phyloP scores from a whole-genome alignment of 2,888 invertebrate species.

The Cheilosia scutellata region DNA sequence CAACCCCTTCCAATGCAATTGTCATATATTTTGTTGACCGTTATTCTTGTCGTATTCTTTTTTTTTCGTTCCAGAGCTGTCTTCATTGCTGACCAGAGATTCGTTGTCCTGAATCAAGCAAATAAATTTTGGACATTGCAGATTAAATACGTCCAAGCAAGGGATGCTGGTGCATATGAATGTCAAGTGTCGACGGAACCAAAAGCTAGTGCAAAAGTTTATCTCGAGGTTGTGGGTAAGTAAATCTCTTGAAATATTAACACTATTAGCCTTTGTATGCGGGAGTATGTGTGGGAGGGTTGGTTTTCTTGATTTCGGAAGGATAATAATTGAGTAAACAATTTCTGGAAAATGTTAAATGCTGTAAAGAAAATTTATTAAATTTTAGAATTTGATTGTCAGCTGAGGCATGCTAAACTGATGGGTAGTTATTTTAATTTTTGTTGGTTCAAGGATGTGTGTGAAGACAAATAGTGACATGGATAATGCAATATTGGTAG shows the following conservation, averaged over 20 bases:
- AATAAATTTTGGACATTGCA: constrained; percentile 91
- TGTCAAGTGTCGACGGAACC: constrained; percentile 98
- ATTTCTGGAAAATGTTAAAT: constrained; percentile 39
- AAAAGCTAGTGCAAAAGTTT: constrained; percentile 96
- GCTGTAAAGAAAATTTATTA: constrained; percentile 9
- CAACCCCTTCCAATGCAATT: constrained; percentile 48
- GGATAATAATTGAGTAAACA: constrained; percentile 42
- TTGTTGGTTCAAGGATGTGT: too few relatives aligned
- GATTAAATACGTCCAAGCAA: constrained; percentile 95
- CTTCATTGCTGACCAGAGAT: constrained; percentile 96
- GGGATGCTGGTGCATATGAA: constrained; percentile 96
- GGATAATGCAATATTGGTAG: too few relatives aligned
- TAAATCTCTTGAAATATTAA: constrained; percentile 77
- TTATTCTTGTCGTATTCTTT: constrained; percentile 14
- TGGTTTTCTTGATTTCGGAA: constrained; percentile 29
- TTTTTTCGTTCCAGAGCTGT: constrained; percentile 85
- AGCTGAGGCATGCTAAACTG: too few relatives aligned
- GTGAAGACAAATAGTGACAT: too few relatives aligned
- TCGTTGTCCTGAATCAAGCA: constrained; percentile 89
- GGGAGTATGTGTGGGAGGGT: neutral
- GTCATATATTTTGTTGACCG: constrained; percentile 68
- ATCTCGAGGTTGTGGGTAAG: constrained; percentile 96
- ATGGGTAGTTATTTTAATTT: neutral
- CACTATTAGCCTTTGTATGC: constrained; percentile 33
- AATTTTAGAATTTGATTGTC: neutral